A percentile compares a stretch with the other conserved stretches of the same genome.
phyloP scores from a whole-genome alignment of 2,888 invertebrate genomes.

The Unio delphinus region DNA sequence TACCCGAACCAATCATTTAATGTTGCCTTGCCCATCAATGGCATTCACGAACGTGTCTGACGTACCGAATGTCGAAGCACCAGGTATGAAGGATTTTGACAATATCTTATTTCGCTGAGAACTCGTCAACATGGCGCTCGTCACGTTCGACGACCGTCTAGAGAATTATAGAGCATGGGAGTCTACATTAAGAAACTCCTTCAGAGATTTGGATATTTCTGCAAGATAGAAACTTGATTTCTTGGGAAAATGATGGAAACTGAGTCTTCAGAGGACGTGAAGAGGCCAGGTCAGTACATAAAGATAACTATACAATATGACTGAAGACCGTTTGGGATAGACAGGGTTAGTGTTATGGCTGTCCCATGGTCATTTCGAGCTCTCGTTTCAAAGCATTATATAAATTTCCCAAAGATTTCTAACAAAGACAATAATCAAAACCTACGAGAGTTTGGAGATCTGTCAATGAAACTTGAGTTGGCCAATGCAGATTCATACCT shows the following conservation, averaged over 20 bases:
- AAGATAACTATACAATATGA: constrained; percentile 9
- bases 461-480: neutral
- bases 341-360: constrained; percentile 20
- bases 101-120: neutral
- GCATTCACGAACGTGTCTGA: no score
- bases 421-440: no score
- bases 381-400: no score
- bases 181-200: neutral
- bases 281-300: constrained; percentile 4
- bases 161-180: neutral
- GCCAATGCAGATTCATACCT: constrained; percentile 4
- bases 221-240: constrained; percentile 15
- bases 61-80: no score
- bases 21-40: no score
- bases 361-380: constrained; percentile 13
- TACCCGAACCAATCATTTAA: no score
- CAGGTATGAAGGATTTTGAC: neutral
- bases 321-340: constrained; percentile 15
- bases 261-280: constrained; percentile 8
- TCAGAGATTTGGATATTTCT: neutral
- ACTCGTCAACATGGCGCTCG: neutral
- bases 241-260: constrained; percentile 17
- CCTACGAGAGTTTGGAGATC: no score
- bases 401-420: no score
- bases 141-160: neutral